Percentiles rank a stretch among this genome's conserved stretches.
Conservation (phyloP, 2,888 invertebrate species). For the Drosophila sordidapex region DNA sequence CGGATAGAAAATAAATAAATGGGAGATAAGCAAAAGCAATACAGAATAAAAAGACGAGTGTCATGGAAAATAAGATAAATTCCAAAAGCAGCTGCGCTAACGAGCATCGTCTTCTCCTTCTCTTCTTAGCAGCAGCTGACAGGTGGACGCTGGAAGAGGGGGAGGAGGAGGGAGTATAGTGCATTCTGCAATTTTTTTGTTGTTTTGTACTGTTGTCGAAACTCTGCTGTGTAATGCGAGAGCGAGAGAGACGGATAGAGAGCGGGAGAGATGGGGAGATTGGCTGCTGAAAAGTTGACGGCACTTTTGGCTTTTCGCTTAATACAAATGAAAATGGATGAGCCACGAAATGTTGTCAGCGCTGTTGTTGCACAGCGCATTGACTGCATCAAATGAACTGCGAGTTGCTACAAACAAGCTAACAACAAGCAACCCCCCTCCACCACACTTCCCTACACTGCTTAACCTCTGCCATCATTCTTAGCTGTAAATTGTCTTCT, state of each 20-base stretch:
- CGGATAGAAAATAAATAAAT: slow-evolving; percentile 19
- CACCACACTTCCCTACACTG: neutral
- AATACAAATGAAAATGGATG: slow-evolving; percentile 81
- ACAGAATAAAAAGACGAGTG: slow-evolving; percentile 49
- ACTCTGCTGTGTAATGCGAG: slow-evolving; percentile 51
- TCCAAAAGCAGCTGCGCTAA: slow-evolving; percentile 73
- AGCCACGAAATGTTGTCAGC: slow-evolving; percentile 75
- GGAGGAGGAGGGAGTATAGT: neutral
- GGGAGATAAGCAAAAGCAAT: slow-evolving; percentile 18
- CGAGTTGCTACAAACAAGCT: slow-evolving; percentile 67
- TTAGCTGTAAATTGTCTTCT: slow-evolving; percentile 45
- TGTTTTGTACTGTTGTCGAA: slow-evolving; percentile 36
- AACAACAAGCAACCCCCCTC: slow-evolving; percentile 41
- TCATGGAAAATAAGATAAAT: slow-evolving; percentile 74
- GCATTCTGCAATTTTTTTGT: slow-evolving; percentile 40
- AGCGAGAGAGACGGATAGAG: neutral
- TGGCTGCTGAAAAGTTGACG: slow-evolving; percentile 45
- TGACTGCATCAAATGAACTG: slow-evolving; percentile 68
- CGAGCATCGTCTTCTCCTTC: slow-evolving; percentile 53
- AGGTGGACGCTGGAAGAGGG: slow-evolving; percentile 22
- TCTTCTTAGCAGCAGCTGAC: slow-evolving; percentile 19
- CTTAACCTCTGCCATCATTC: neutral
- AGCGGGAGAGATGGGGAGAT: slow-evolving; percentile 9
- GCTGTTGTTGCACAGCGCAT: slow-evolving; percentile 43
- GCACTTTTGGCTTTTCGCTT: slow-evolving; percentile 70